Evolutionary conservation across 2,797 vertebrate species (phyloP).

Genomic region (Paratrypauchen microcephalus): DNA sequence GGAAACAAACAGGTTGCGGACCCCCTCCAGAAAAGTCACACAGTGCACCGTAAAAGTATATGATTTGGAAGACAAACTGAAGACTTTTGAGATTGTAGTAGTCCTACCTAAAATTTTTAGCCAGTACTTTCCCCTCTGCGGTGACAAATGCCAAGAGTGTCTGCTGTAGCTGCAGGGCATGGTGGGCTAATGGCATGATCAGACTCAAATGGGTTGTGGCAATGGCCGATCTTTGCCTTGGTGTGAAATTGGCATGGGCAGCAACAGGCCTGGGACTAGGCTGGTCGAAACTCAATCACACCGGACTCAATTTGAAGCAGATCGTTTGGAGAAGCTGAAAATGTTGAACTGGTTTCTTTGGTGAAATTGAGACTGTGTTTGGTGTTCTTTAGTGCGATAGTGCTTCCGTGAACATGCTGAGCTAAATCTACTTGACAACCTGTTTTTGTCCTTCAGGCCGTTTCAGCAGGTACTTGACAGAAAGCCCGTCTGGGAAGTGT

Average conservation of each 20-base stretch:
- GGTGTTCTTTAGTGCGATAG: not conserved
- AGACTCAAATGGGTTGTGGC: constrained; percentile 13
- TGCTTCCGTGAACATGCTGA: constrained; percentile 8
- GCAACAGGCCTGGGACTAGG: constrained; percentile 10
- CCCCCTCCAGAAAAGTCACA: no score
- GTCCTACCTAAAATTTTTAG: not conserved
- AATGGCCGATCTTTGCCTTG: constrained; percentile 15
- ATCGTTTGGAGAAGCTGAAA: constrained; percentile 19
- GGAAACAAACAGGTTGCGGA: no score
- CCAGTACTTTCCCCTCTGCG: not conserved
- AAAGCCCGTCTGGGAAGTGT: not conserved
- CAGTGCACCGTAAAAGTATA: not conserved
- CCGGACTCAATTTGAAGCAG: constrained; percentile 21
- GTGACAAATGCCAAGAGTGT: constrained; percentile 6
- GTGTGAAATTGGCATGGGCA: constrained; percentile 28
- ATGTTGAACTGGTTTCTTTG: not conserved
- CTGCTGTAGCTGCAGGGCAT: not conserved
- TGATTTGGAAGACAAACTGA: not conserved
- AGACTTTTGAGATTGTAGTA: not conserved
- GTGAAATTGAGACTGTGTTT: not conserved
- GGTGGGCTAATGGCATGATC: constrained; percentile 15
- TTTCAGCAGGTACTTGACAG: constrained; percentile 2
- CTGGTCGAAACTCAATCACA: constrained; percentile 31
- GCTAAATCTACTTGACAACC: constrained; percentile 16
- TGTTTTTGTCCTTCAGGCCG: not conserved